These are phyloP conservation scores for Montipora capitata DNA, from an alignment of 92 coral and sea anemone genomes.

Conservation along the genomic window DNA sequence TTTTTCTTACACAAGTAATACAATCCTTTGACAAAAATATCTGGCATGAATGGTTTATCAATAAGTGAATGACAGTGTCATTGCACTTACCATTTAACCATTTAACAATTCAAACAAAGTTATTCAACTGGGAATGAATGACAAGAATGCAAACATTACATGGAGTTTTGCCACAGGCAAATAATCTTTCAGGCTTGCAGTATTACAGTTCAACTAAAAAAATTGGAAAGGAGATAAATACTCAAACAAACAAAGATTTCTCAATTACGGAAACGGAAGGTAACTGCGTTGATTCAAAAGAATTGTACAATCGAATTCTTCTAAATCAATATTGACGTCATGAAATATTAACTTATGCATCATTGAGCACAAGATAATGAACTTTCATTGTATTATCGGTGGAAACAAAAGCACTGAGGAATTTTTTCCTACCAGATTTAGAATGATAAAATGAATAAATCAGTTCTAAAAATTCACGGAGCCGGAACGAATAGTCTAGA, in stretches of 20 bases:
- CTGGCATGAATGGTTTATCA: not conserved
- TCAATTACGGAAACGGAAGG: no score
- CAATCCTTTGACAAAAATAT: no score
- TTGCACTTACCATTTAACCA: no score
- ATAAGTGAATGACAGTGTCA: constrained; percentile 17
- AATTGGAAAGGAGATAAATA: no score
- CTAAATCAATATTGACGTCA: not conserved
- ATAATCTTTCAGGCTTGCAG: not conserved
- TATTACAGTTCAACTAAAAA: no score
- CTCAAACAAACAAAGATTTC: no score
- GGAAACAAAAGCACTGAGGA: not conserved
- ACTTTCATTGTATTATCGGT: not conserved
- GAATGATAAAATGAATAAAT: not conserved
- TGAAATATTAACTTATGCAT: constrained; percentile 9
- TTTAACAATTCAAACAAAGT: constrained; percentile 20
- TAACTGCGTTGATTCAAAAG: not conserved
- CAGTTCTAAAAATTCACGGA: not conserved
- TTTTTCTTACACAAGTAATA: no score
- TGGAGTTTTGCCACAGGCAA: not conserved
- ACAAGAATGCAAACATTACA: constrained; percentile 39
- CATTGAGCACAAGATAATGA: constrained; percentile 15
- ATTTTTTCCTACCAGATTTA: not conserved
- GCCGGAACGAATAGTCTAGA: not conserved
- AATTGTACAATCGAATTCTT: constrained; percentile 1
- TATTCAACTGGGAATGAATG: constrained; percentile 15